Conservation (phyloP, 2,888 invertebrate genomes). For the Stenoptilia bipunctidactyla region DNA sequence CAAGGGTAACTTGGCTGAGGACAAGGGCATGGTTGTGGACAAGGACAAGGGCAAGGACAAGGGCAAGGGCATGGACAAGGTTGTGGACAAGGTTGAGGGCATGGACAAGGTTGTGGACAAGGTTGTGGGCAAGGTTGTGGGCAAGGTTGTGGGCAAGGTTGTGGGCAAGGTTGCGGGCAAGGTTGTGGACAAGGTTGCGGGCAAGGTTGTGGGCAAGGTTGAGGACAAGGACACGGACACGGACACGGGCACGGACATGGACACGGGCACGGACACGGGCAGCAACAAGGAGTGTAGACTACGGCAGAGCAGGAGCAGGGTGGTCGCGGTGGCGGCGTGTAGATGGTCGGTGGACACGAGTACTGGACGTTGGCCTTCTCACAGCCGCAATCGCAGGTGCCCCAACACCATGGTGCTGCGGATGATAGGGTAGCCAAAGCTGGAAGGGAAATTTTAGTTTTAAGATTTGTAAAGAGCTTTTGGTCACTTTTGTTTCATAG, state of each 20-base stretch:
- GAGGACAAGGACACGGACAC: no score
- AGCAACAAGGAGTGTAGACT: constrained; percentile 25
- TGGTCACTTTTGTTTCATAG: no score
- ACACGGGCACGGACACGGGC: no score
- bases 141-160: no score
- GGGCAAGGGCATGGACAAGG: constrained; percentile 13
- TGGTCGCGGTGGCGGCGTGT: constrained; percentile 19
- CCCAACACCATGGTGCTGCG: no score
- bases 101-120: no score
- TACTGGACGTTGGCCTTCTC: constrained; percentile 35
- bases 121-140: no score
- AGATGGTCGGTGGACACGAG: constrained; percentile 27
- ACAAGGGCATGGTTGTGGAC: constrained; percentile 9
- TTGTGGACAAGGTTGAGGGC: constrained; percentile 12
- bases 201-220: constrained; percentile 14
- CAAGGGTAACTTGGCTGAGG: no score
- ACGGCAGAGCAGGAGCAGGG: constrained; percentile 32
- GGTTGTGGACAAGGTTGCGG: constrained; percentile 9
- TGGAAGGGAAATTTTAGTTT: no score
- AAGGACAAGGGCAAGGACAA: constrained; percentile 12
- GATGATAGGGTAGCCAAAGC: no score
- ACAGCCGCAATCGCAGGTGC: constrained; percentile 24
- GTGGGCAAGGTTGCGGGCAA: constrained; percentile 11
- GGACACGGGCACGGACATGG: no score
- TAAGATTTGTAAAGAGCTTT: no score